Evolutionary conservation across 1,140 invertebrate species (phyloP), one percentile per base, ranked within the genome.

Genomic region (Artemia franciscana): DNA sequence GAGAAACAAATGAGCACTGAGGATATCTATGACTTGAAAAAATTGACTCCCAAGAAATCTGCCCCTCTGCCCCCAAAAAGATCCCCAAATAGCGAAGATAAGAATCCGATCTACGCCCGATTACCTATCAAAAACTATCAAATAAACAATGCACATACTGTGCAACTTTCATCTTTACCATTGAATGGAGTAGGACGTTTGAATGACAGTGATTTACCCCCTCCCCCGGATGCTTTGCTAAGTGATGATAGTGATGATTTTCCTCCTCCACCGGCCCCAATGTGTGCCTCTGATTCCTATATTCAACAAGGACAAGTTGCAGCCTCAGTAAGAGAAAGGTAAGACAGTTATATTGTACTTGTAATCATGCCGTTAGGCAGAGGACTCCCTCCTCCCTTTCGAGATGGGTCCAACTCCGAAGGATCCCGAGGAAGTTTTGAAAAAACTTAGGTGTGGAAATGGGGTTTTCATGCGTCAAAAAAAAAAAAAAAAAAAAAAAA

Each of bases 181-280:
- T 51, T 51, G 39, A 51, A 51, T 51, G 39, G 39, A 3, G 39
- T 51, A 2, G 21, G 39, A 15, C 39, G 39, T 12, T 15, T 51
- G 26, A 60, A 24, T 51, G 39, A 51, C 12, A 51, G 39, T 39
- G 67, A 66, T 25, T 62, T 66, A 26, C 66, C 62, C 57, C 69
- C 62, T 26, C 66, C 23, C 12, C 66, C 65, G 3, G 66, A 65
- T 27, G 67, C 65, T 7, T 62, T 64, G 59, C 66, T 63, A 62
- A 69, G 62, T 56, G 66, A 62, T 18, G 65, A 67, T 3, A 69
- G 71, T 1, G 74, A 76, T 59, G 75, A 75, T 23, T 74, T 76
- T 61, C 73, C 74, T 60, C 75, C 75, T 25, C 74, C 74, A 3
- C 73, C 75, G 39, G 72, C 75, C 26, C 75, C 75, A 9, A 69